Evolutionary conservation across 30 jellyfish, hydroid and myxozoan species (phyloP).

Genomic region (Aurelia aurita): DNA sequence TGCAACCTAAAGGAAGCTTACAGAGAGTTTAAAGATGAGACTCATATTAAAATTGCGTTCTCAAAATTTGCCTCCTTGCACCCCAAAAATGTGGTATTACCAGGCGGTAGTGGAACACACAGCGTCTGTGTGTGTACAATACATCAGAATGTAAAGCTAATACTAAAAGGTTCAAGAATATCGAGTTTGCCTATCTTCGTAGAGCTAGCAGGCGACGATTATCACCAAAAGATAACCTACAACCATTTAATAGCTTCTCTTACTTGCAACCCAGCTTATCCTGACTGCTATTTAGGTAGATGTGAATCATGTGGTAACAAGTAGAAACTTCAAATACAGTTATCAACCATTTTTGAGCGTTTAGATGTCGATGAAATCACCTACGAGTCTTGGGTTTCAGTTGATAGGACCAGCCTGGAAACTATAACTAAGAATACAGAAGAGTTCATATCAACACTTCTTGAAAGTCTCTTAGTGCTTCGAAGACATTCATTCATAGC

Average conservation of each 20-base stretch:
- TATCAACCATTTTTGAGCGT: background rate
- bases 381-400: background rate
- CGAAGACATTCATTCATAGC: too few relatives aligned
- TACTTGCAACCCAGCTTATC: constrained; percentile 23
- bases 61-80: too few relatives aligned
- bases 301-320: background rate
- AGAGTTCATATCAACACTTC: background rate
- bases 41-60: too few relatives aligned
- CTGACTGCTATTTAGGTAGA: background rate
- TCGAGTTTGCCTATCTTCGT: background rate
- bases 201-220: background rate
- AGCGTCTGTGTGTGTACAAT: too few relatives aligned
- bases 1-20: constrained; percentile 3
- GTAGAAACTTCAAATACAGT: background rate
- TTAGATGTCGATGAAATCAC: constrained; percentile 9
- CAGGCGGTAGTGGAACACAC: too few relatives aligned
- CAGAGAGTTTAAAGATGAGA: too few relatives aligned
- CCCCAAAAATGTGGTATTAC: too few relatives aligned
- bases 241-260: background rate
- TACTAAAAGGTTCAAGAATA: constrained; percentile 5
- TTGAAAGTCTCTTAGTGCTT: too few relatives aligned
- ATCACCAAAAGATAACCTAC: background rate
- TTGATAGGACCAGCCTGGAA: constrained; percentile 28
- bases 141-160: constrained; percentile 26
- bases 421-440: background rate